Evolutionary conservation across 2,888 invertebrate species (phyloP).

Genomic region (Ophion costatus): DNA sequence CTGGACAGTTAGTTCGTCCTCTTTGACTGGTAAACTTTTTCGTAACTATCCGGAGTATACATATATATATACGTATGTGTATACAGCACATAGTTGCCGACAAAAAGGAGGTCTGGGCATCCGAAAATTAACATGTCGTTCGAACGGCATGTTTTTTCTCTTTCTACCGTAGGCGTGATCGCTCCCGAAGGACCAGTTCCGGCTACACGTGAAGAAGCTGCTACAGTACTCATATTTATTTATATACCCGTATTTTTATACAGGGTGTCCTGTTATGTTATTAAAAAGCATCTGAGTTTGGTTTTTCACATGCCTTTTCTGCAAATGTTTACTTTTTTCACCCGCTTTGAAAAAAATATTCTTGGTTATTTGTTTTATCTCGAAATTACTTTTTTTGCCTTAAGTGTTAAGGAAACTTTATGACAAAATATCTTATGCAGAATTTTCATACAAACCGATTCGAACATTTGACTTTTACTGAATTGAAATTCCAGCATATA

Average conservation of each 20-base stretch:
- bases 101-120: conserved; percentile 52
- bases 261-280: too few relatives aligned
- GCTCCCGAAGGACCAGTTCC: conserved; percentile 64
- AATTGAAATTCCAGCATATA: too few relatives aligned
- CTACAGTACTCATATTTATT: background rate
- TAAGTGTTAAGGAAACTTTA: too few relatives aligned
- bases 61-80: background rate
- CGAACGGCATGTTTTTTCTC: conserved; percentile 47
- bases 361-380: too few relatives aligned
- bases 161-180: conserved; percentile 59
- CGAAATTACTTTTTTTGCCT: too few relatives aligned
- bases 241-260: background rate
- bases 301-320: too few relatives aligned
- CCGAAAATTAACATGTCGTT: conserved; percentile 65
- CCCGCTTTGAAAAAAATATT: too few relatives aligned
- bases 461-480: too few relatives aligned
- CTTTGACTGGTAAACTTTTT: conserved; percentile 16
- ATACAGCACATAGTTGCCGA: conserved; percentile 44
- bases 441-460: too few relatives aligned
- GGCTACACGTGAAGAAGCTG: conserved; percentile 51
- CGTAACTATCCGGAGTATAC: conserved; percentile 4
- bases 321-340: too few relatives aligned
- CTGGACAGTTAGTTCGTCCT: conserved; percentile 31
- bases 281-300: too few relatives aligned
- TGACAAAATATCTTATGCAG: too few relatives aligned